Base-by-base conservation (phyloP, 2,888 invertebrate species). In the Orthosia gothica region DNA sequence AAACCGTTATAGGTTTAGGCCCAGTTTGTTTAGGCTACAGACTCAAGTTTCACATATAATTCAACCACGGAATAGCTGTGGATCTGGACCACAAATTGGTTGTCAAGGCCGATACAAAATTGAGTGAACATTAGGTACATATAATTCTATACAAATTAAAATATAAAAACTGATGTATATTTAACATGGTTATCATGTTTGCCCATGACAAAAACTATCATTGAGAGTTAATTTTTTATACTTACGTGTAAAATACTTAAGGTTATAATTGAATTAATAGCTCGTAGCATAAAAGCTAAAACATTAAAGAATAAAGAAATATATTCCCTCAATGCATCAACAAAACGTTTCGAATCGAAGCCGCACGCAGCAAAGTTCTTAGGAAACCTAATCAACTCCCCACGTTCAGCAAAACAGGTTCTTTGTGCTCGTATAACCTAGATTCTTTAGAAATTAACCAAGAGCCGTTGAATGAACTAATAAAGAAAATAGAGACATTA, bases 401-500 rank as follows among this genome's bases (percentile, higher is more conserved):
- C 45, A 66, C 59, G 67, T 65, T 70, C n/a, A 71, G 49, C 70
- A 67, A 85, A 73, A 77, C 79, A 75, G 49, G 73, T 74, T 83
- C 52, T 59, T 57, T 61, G 65, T 68, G 32, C 74, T 76, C 62
- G 68, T 67, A 71, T 79, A 79, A 85, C 83, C 88, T 83, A 83
- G 83, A 77, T 85, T 85, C 88, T 76, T 81, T 57, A 79, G 67
- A 77, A 83, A 86, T 86, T 87, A 83, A 70, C 79, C 50, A 18
- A 82, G 76, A 76, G 58, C 72, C 70, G 72, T 72, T 66, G 59
- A 72, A 70, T 70, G 74, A 79, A 81, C 80, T 86, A 84, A 87
- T 82, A 84, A 85, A 87, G 77, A 77, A 57, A 76, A 86, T 82
- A 80, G 82, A 86, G 84, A 81, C 74, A 74, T 84, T 72, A 81